A percentile compares a stretch with the other conserved stretches of the same genome.
Evolutionary conservation across 1,140 invertebrate genomes (phyloP).

Genomic region (Penaeus japonicus): DNA sequence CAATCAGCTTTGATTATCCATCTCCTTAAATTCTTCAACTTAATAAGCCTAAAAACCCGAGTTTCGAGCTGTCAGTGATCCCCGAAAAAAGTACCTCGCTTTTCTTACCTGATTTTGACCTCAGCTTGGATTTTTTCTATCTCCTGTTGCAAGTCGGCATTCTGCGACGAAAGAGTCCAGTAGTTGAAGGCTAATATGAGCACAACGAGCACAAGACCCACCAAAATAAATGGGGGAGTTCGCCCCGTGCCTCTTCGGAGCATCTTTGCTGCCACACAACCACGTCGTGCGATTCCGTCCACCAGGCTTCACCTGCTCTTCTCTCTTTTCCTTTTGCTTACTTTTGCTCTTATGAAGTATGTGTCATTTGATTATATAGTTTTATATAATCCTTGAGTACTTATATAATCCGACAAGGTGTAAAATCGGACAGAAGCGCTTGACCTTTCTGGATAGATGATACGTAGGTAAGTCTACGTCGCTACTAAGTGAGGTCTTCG

Average conservation of each 20-base stretch:
- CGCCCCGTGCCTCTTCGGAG: constrained; percentile 44
- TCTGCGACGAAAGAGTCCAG: constrained; percentile 41
- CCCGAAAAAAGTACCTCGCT: neutral
- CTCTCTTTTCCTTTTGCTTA: too few relatives aligned
- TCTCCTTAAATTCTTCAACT: too few relatives aligned
- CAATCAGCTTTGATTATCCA: too few relatives aligned
- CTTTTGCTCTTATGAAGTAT: too few relatives aligned
- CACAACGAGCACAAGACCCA: constrained; percentile 13
- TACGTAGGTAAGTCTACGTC: neutral
- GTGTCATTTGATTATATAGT: too few relatives aligned
- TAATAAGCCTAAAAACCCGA: too few relatives aligned
- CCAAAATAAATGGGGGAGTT: constrained; percentile 42
- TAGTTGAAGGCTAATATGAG: constrained; percentile 44
- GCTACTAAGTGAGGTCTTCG: neutral
- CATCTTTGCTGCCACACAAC: constrained; percentile 52
- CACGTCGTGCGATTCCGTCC: neutral
- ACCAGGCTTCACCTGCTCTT: too few relatives aligned
- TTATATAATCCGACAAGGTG: too few relatives aligned
- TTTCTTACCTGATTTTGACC: constrained; percentile 42
- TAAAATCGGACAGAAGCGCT: too few relatives aligned
- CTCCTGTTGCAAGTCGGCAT: constrained; percentile 43
- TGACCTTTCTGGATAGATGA: too few relatives aligned
- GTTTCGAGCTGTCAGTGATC: too few relatives aligned
- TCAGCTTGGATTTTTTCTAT: constrained; percentile 39
- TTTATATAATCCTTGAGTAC: too few relatives aligned